Base-by-base conservation (phyloP, 2,797 vertebrate species). In the Mallotus villosus region DNA sequence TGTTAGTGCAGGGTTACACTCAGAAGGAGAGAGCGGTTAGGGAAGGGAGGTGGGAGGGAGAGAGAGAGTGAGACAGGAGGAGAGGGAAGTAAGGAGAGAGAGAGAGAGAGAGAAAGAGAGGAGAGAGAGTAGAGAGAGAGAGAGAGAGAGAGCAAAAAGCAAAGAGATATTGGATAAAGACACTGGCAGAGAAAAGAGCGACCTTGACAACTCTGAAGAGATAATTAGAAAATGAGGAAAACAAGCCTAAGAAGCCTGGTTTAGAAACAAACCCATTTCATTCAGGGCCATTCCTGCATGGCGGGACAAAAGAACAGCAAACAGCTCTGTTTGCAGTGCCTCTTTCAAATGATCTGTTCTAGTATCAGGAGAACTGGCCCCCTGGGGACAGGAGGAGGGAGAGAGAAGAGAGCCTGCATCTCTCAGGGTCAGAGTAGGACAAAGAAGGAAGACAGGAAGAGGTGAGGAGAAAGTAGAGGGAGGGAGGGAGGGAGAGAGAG, bases 1-100 rank as follows among this genome's bases (percentile, higher is more conserved):
- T 89, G 87, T 92, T 91, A 91, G 78, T 77, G 73, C 57, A 21
- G 79, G 87, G 88, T 90, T 88, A 82, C 22, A 72, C 37, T 12
- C 2, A 12, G 37, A 74, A 83, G 32, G 3, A 53, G 16, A 51
- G 46, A n/a, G 51, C 1, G 32, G 74, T 19, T 19, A 63, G 62
- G 73, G 70, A 69, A 69, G 57, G 68, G 67, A 70, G 25, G 41
- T 67, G 53, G 9, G 53, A n/a, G 16, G 73, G 3, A 41, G 65
- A 14, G n/a, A 37, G 55, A 71, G 67, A 63, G 25, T n/a, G 37
- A 70, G 32, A 37, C 22, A 63, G 61, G 69, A 69, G 72, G 61
- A 57, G 34, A 72, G 5, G 32, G 1, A 34, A 34, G 32, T 34
- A 34, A 34, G 29, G 27, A 63, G n/a, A 19, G 57, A 63, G 27